Percentiles rank a stretch among this genome's conserved stretches.
Conservation (phyloP, 2,113 vertebrate species). For the Mesoclemmys tuberculata region DNA sequence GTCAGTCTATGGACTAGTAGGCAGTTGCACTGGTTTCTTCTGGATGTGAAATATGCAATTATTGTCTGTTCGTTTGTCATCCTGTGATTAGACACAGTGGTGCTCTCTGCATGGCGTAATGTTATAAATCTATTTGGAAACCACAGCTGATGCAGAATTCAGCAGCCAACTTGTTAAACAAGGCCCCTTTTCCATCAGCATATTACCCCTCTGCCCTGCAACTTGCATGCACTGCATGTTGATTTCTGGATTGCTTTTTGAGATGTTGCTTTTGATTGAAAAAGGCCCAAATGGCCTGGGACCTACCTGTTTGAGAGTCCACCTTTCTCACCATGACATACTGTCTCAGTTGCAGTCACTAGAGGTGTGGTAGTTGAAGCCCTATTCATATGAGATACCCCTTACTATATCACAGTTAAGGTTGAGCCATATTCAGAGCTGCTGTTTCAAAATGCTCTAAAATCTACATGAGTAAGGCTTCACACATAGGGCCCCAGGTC, state of each 20-base stretch:
- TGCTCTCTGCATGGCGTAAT: rapidly evolving
- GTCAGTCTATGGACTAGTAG: neutral
- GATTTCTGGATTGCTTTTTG: neutral
- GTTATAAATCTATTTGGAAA: neutral
- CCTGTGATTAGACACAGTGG: rapidly evolving
- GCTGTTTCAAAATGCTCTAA: neutral
- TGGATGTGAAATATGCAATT: neutral
- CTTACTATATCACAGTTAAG: neutral
- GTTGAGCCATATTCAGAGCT: neutral
- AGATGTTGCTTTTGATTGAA: neutral
- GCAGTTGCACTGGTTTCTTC: neutral
- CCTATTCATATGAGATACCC: no score
- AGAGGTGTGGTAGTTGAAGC: no score
- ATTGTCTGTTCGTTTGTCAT: neutral
- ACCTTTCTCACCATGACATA: neutral
- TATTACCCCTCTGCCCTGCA: neutral
- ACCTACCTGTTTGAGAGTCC: neutral
- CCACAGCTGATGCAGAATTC: neutral
- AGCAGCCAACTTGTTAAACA: neutral
- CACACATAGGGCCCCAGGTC: no score
- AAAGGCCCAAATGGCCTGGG: neutral
- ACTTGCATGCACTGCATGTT: neutral
- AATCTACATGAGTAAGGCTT: neutral
- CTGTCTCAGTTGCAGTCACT: no score
- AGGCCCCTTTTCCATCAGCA: neutral